Conservation (phyloP, 2,797 vertebrate species). For the Lepus oiostolus region DNA sequence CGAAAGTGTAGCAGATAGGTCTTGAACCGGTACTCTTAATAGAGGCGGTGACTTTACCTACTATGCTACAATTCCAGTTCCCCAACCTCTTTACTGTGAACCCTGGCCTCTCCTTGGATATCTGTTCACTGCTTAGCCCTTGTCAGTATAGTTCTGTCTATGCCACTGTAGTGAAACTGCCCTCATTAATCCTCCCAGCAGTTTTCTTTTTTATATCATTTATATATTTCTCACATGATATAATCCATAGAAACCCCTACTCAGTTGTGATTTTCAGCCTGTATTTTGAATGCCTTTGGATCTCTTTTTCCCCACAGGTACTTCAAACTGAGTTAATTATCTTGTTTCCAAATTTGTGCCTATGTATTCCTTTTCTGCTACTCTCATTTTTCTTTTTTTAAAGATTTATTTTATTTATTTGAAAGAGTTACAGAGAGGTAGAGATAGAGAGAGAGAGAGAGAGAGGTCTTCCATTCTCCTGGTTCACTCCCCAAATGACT, state of each 20-base stretch:
- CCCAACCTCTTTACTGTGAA: background rate
- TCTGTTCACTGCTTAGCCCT: background rate
- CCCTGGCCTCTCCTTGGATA: background rate
- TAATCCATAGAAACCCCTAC: background rate
- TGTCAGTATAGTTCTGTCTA: background rate
- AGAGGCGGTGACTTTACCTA: no score
- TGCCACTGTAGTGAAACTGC: background rate
- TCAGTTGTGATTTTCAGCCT: background rate
- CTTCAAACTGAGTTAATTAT: background rate
- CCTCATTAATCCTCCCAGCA: background rate
- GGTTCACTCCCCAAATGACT: no score
- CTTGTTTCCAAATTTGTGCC: constrained; percentile 14
- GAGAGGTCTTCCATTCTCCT: no score
- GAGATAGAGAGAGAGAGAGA: no score
- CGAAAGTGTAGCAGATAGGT: no score
- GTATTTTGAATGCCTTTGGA: background rate
- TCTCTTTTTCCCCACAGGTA: background rate
- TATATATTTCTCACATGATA: background rate
- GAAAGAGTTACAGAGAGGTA: no score
- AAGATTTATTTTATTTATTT: no score
- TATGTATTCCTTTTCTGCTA: background rate
- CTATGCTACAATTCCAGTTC: no score
- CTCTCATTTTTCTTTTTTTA: no score
- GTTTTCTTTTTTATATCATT: constrained; percentile 16
- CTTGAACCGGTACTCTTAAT: no score